A percentile compares a stretch with the other conserved stretches of the same genome.
These are phyloP conservation scores for Phrixothrix hirtus DNA, from an alignment of 2,888 invertebrate species.

Conservation along the genomic window DNA sequence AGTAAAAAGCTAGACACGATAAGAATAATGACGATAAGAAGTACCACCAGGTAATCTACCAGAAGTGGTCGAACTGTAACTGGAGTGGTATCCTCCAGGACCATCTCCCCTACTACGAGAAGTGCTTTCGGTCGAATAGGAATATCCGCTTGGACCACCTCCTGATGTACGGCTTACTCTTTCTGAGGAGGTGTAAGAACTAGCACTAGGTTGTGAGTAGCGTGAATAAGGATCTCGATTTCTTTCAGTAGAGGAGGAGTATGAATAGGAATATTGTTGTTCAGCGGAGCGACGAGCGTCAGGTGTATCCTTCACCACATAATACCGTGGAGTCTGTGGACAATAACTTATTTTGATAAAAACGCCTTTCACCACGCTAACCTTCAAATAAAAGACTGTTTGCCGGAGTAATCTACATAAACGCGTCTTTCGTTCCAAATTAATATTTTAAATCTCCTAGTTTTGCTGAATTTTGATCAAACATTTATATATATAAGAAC, in stretches of 20 bases:
- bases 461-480: too few species aligned
- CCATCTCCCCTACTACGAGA: conserved; percentile 70
- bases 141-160: conserved; percentile 72
- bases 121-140: conserved; percentile 74
- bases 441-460: too few species aligned
- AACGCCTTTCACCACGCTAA: too few species aligned
- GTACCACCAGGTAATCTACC: conserved; percentile 84
- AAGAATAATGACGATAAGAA: conserved; percentile 82
- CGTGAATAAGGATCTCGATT: conserved; percentile 61
- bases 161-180: conserved; percentile 66
- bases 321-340: conserved; percentile 86
- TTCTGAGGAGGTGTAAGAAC: conserved; percentile 71
- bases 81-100: conserved; percentile 77
- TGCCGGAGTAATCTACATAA: too few species aligned
- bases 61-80: conserved; percentile 77
- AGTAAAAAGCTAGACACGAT: conserved; percentile 70
- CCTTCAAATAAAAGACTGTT: too few species aligned
- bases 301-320: conserved; percentile 79
- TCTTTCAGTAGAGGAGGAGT: conserved; percentile 66
- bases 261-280: conserved; percentile 85
- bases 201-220: conserved; percentile 66
- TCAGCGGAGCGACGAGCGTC: conserved; percentile 71
- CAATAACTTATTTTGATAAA: conserved; percentile 12
- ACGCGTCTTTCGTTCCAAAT: too few species aligned
- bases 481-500: too few species aligned